These are phyloP conservation scores for Drosophila persimilis DNA, from an alignment of 1,140 invertebrate species.

Conservation along the genomic window DNA sequence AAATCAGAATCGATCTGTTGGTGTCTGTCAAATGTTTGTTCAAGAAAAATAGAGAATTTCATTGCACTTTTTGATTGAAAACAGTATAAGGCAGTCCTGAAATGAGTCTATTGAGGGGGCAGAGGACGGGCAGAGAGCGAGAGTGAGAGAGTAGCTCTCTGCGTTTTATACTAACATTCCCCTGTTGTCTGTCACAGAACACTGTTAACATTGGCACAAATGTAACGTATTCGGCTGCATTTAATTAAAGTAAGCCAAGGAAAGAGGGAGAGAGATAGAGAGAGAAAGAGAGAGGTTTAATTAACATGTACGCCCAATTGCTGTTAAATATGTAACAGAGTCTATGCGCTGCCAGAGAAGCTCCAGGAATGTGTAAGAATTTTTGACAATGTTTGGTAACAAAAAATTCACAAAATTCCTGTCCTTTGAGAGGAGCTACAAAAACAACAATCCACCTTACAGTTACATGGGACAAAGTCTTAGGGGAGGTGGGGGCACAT, in stretches of 20 bases:
- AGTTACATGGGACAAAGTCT: conserved; percentile 41
- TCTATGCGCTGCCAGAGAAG: conserved; percentile 9
- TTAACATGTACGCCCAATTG: too few species aligned
- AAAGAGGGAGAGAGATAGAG: too few species aligned
- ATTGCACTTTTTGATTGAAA: neutral
- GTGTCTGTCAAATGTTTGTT: conserved; percentile 15
- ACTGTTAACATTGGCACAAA: too few species aligned
- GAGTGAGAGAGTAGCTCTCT: too few species aligned
- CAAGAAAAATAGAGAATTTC: conserved; percentile 11
- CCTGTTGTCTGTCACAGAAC: too few species aligned
- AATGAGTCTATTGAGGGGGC: neutral
- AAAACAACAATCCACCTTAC: conserved; percentile 47
- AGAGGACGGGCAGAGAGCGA: neutral
- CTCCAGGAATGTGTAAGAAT: conserved; percentile 22
- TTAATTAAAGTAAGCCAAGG: too few species aligned
- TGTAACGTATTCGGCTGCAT: too few species aligned
- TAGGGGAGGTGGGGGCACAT: conserved; percentile 37
- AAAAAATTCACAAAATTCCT: too few species aligned
- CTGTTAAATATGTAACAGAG: too few species aligned
- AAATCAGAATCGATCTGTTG: conserved; percentile 31
- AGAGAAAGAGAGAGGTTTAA: too few species aligned
- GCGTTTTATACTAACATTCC: too few species aligned
- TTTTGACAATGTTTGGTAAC: conserved; percentile 15
- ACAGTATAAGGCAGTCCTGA: too few species aligned
- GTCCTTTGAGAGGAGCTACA: conserved; percentile 2